Conservation (phyloP, 2,888 invertebrate genomes). For the Xylota segnis region DNA sequence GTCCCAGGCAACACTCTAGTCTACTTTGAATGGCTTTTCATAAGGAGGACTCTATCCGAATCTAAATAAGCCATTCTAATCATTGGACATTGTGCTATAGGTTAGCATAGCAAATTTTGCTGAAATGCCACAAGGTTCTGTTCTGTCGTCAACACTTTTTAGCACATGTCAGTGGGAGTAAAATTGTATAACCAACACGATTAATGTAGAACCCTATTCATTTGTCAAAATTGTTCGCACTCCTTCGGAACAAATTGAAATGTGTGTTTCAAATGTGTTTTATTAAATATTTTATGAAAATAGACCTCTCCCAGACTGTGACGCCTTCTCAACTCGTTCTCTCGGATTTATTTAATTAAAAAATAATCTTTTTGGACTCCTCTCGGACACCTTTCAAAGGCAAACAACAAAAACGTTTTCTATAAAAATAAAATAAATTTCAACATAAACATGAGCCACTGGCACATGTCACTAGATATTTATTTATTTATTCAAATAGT, state of each 20-base stretch:
- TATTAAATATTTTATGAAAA: background rate
- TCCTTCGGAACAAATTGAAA: background rate
- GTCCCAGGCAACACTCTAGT: no score
- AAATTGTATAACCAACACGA: no score
- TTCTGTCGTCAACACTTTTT: no score
- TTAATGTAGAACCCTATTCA: no score
- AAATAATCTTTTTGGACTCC: slow-evolving; percentile 4
- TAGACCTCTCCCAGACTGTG: background rate
- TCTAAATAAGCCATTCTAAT: no score
- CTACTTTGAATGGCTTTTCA: no score
- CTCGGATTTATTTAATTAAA: background rate
- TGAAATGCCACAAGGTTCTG: no score
- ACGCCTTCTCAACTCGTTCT: background rate
- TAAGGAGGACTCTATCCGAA: no score
- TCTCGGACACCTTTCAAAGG: background rate
- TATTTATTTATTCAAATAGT: slow-evolving; percentile 48
- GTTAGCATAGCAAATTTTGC: no score
- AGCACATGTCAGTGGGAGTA: no score
- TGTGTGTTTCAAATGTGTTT: background rate
- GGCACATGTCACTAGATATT: slow-evolving; percentile 53
- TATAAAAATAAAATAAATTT: slow-evolving; percentile 10
- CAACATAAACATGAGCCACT: slow-evolving; percentile 13
- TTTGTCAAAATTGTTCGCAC: background rate
- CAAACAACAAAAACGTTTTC: background rate
- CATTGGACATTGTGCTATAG: no score